Conservation (phyloP, 1,140 invertebrate species). For the Dolichoris vasculosae region DNA sequence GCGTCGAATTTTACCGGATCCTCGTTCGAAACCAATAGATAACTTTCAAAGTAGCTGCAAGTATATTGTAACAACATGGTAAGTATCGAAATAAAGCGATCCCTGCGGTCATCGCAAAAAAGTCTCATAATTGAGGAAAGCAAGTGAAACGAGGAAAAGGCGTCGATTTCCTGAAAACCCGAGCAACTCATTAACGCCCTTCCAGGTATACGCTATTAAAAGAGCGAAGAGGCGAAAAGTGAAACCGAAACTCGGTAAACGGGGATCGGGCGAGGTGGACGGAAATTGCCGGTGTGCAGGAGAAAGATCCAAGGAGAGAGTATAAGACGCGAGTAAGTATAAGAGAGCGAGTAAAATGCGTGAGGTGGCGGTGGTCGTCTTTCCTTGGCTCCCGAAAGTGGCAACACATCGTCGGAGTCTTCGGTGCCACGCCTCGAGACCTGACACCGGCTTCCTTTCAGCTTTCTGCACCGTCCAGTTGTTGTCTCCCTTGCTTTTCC, state of each 20-base stretch:
- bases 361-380: neutral
- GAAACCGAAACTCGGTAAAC: conserved; percentile 12
- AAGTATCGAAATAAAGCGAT: neutral
- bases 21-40: neutral
- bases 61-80: neutral
- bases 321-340: neutral
- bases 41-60: neutral
- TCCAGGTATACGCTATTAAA: neutral
- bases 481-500: neutral
- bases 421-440: neutral
- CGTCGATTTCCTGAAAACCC: conserved; percentile 20
- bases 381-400: neutral
- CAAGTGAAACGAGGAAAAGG: conserved; percentile 9
- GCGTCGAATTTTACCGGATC: neutral
- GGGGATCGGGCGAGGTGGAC: neutral
- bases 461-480: neutral
- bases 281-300: neutral
- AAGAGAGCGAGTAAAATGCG: neutral
- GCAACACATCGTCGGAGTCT: neutral
- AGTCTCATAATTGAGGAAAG: neutral
- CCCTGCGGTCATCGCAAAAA: neutral
- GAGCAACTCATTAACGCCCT: conserved; percentile 16
- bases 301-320: neutral
- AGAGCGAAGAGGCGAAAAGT: neutral
- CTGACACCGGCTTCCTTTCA: neutral